Conservation (phyloP, 2,888 invertebrate species). For the Tupiocoris notatus region DNA sequence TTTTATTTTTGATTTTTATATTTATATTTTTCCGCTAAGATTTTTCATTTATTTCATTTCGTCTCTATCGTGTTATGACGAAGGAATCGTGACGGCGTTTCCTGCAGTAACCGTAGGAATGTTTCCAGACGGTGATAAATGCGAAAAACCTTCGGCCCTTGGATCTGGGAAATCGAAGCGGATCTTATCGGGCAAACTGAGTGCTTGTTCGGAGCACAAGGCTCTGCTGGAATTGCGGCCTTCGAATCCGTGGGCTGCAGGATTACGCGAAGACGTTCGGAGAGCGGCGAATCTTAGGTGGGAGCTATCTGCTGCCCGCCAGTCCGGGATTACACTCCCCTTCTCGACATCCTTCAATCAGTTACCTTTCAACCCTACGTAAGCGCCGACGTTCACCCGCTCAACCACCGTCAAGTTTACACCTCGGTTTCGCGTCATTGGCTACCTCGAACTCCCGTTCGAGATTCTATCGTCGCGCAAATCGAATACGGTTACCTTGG, state of each 20-base stretch:
- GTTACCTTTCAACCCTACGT: slow-evolving; percentile 24
- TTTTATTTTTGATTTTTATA: too few species aligned
- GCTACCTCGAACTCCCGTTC: too few species aligned
- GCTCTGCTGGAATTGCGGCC: not conserved
- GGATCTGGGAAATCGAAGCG: not conserved
- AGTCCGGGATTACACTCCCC: slow-evolving; percentile 24
- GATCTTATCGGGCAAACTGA: not conserved
- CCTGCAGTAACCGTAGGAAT: too few species aligned
- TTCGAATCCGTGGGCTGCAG: not conserved
- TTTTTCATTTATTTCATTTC: too few species aligned
- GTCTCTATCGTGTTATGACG: too few species aligned
- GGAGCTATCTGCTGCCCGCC: slow-evolving; percentile 22
- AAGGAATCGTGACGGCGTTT: too few species aligned
- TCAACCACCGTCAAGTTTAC: too few species aligned
- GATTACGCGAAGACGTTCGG: not conserved
- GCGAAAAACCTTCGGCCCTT: not conserved
- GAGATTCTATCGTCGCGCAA: too few species aligned
- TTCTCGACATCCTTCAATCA: slow-evolving; percentile 28
- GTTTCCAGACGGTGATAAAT: not conserved
- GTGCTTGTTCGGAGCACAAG: not conserved
- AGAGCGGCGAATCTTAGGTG: not conserved
- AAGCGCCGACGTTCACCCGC: too few species aligned
- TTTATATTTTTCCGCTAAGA: too few species aligned
- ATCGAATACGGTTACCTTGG: too few species aligned
- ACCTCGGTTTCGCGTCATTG: too few species aligned